Conservation (phyloP, 2,888 invertebrate genomes). For the Panopea generosa region DNA sequence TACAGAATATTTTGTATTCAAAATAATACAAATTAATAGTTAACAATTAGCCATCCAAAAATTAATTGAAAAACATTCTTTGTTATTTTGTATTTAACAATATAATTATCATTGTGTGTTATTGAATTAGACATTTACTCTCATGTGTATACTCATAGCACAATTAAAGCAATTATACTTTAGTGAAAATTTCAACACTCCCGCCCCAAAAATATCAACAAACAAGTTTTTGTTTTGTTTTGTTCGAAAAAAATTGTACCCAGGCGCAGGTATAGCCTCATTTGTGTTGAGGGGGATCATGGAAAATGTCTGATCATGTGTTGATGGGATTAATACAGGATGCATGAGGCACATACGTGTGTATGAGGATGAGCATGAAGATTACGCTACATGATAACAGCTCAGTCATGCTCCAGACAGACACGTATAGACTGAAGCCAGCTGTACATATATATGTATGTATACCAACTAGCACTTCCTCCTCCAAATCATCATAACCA, state of each 20-base stretch:
- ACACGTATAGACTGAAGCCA: no score
- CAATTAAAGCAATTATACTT: not conserved
- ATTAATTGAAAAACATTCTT: not conserved
- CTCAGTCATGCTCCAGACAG: slow-evolving; percentile 9
- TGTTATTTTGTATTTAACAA: no score
- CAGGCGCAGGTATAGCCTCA: slow-evolving; percentile 66
- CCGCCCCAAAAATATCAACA: slow-evolving; percentile 29
- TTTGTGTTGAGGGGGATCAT: slow-evolving; percentile 15
- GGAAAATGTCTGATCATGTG: slow-evolving; percentile 26
- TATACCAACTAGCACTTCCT: no score
- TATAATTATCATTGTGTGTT: no score
- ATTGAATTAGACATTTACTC: no score
- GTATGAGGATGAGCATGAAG: slow-evolving; percentile 16
- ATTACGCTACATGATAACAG: slow-evolving; percentile 1
- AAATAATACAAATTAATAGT: slow-evolving; percentile 6
- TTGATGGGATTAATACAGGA: slow-evolving; percentile 19
- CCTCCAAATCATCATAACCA: no score
- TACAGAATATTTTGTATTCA: slow-evolving; percentile 1
- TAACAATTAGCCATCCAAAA: no score
- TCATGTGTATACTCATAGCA: not conserved
- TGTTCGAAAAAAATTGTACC: slow-evolving; percentile 40
- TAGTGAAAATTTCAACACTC: slow-evolving; percentile 38
- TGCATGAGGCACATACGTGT: slow-evolving; percentile 49
- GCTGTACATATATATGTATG: no score
- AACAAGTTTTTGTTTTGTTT: slow-evolving; percentile 7